phyloP scores from a whole-genome alignment of 2,888 invertebrate species.

The Rhamnusium bicolor region DNA sequence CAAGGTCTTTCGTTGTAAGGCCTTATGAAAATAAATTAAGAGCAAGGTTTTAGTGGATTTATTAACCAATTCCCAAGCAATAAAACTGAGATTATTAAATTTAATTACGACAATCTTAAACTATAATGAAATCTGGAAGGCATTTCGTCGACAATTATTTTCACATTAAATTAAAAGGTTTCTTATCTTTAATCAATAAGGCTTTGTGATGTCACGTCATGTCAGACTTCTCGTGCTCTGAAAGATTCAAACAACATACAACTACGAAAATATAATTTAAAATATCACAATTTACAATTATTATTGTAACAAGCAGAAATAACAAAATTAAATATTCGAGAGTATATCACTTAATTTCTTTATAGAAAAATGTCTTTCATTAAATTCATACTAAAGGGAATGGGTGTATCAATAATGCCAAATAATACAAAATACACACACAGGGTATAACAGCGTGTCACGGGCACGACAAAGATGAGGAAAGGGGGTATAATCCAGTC shows the following conservation, averaged over 20 bases:
- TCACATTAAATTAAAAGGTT: constrained; percentile 9
- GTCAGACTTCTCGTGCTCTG: background rate
- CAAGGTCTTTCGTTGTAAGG: background rate
- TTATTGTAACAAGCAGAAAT: background rate
- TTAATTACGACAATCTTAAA: background rate
- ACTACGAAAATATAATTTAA: background rate
- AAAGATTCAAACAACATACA: background rate
- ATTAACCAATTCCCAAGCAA: background rate
- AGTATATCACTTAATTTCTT: too few species aligned
- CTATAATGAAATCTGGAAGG: constrained; percentile 7
- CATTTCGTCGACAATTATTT: background rate
- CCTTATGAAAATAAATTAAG: background rate
- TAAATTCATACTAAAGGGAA: too few species aligned
- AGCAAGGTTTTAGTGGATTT: background rate
- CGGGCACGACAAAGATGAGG: too few species aligned
- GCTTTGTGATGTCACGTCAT: background rate
- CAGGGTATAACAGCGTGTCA: too few species aligned
- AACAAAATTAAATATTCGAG: too few species aligned
- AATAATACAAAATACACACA: too few species aligned
- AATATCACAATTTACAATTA: background rate
- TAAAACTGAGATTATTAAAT: background rate
- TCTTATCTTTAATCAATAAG: constrained; percentile 15
- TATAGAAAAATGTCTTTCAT: too few species aligned
- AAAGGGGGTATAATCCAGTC: too few species aligned
- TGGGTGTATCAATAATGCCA: too few species aligned